phyloP scores from a whole-genome alignment of 1,140 invertebrate genomes.

The Bombus difficillimus region DNA sequence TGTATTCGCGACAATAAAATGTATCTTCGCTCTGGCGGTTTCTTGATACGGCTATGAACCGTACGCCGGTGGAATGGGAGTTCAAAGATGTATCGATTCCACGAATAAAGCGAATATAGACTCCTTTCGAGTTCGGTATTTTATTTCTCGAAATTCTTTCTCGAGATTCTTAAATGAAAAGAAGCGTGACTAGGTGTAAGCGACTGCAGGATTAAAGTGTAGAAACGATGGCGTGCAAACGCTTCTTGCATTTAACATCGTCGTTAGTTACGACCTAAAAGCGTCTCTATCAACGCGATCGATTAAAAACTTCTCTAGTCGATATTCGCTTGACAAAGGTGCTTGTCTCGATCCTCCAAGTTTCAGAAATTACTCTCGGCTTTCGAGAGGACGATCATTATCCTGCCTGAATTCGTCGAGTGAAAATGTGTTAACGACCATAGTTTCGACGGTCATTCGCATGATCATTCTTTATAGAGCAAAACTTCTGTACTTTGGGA shows the following conservation, averaged over 20 bases:
- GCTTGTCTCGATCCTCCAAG: not conserved
- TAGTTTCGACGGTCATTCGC: constrained; percentile 7
- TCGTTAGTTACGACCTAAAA: no score
- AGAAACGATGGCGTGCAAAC: no score
- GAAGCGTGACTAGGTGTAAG: not conserved
- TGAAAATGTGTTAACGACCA: constrained; percentile 31
- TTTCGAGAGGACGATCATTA: not conserved
- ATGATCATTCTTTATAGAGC: constrained; percentile 18
- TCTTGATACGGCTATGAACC: not conserved
- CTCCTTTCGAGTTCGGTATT: not conserved
- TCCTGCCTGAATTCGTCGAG: not conserved
- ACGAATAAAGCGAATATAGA: not conserved
- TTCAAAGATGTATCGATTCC: not conserved
- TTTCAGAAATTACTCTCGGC: not conserved
- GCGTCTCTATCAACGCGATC: not conserved
- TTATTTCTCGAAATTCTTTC: no score
- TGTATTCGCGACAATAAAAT: constrained; percentile 20
- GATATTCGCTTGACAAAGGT: not conserved
- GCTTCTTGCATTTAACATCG: no score
- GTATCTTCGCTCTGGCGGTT: not conserved
- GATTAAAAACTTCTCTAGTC: not conserved
- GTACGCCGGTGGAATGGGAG: not conserved
- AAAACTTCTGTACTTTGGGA: constrained; percentile 15
- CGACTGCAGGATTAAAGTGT: not conserved
- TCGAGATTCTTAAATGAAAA: not conserved